Evolutionary conservation across 2,888 invertebrate genomes (phyloP).

Genomic region (Polyommatus icarus): DNA sequence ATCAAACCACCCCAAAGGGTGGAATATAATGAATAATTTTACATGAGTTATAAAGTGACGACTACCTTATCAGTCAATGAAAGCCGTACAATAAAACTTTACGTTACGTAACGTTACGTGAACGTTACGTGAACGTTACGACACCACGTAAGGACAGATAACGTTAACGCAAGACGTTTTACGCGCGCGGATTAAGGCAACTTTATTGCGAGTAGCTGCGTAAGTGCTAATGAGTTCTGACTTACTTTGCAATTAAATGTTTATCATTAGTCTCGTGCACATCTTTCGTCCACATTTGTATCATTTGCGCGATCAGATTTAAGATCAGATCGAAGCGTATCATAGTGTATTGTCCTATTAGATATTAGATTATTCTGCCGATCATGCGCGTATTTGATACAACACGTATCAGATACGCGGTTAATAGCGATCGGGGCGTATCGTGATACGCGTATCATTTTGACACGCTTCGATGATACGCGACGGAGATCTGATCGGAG

Average conservation of each 20-base stretch:
- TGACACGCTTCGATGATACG: too few relatives aligned
- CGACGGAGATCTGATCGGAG: too few relatives aligned
- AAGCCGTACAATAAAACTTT: conserved; percentile 17
- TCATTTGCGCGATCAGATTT: too few relatives aligned
- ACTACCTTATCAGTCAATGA: conserved; percentile 20
- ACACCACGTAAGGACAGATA: conserved; percentile 42
- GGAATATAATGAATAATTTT: neutral
- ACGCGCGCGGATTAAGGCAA: conserved; percentile 43
- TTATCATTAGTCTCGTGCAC: neutral
- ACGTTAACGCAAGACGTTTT: conserved; percentile 43
- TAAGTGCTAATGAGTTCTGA: conserved; percentile 48
- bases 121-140: conserved; percentile 36
- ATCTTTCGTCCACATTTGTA: too few relatives aligned
- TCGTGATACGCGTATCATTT: too few relatives aligned
- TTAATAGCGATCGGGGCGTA: too few relatives aligned
- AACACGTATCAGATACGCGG: too few relatives aligned
- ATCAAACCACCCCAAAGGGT: neutral
- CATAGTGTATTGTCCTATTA: too few relatives aligned
- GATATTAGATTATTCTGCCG: too few relatives aligned
- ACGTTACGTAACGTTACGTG: conserved; percentile 4
- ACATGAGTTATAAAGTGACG: conserved; percentile 22
- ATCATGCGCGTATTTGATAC: too few relatives aligned
- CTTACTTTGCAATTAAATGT: conserved; percentile 19
- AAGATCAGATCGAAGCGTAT: too few relatives aligned
- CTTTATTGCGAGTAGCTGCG: conserved; percentile 46